Evolutionary conservation across 2,113 vertebrate genomes (phyloP), one percentile per base, ranked within the genome.

Genomic region (Lethenteron camtschaticum): DNA sequence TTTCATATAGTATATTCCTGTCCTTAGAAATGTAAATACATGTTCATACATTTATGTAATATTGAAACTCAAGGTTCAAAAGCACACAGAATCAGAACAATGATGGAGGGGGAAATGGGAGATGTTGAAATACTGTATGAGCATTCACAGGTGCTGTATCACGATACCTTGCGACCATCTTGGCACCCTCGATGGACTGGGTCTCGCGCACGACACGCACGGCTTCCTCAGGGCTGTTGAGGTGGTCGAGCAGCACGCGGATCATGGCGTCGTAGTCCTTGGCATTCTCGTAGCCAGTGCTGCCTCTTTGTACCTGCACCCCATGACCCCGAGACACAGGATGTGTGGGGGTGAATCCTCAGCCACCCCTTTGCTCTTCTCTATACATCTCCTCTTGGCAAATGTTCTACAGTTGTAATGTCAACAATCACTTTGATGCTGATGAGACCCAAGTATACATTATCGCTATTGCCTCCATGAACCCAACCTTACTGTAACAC

Each of bases 161-260:
- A 4, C 0, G 16, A 78, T 76, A 97, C 91, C 94, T 92, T 77
- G 92, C 89, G 8, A 97, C 92, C 92, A 94, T 95, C 79, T 96
- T 97, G 73, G 94, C 92, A 76, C 92, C 94, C 2, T 96, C 90
- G 56, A 95, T 82, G 77, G 89, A 95, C 76, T 91, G 88, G 3
- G 87, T 96, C 78, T 96, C 87, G 72, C 84, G 83, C 73, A 92
- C 91, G 12, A 95, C 74, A 71, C 78, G 82, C 58, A 95, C 87
- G 1, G 92, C 92, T 18, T 88, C 90, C 72, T 95, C 92, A 0
- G 94, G 90, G 73, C 86, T 90, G 74, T 86, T 92, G 41, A 96
- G 82, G 75, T 96, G 90, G 74, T 96, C 90, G 80, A 99, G 80
- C 72, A 86, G 84, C 1, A 99, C 83, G 2, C 92, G 86, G 72